Conservation (phyloP, 2,888 invertebrate species). For the Serrognathus titanus region DNA sequence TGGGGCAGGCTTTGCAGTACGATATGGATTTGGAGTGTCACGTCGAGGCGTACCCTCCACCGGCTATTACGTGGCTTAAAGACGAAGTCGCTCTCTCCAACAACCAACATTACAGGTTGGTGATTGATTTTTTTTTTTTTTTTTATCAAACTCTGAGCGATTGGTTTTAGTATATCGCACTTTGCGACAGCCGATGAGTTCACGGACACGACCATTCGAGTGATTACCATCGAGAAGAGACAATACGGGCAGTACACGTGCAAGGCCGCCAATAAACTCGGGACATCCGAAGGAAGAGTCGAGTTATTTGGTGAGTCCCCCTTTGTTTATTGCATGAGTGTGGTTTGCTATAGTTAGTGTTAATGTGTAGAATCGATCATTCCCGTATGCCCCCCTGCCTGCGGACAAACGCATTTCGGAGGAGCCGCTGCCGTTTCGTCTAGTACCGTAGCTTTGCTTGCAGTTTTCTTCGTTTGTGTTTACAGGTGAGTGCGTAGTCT, state of each 20-base stretch:
- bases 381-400: constrained; percentile 91
- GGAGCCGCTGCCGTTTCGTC: constrained; percentile 55
- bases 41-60: constrained; percentile 91
- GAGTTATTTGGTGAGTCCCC: constrained; percentile 73
- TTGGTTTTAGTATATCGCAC: constrained; percentile 68
- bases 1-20: constrained; percentile 86
- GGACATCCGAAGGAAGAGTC: constrained; percentile 73
- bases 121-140: constrained; percentile 29
- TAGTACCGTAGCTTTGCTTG: constrained; percentile 46
- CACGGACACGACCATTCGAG: constrained; percentile 83
- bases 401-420: constrained; percentile 66
- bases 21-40: constrained; percentile 94
- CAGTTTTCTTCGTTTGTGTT: constrained; percentile 7
- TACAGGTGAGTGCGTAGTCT: constrained; percentile 9
- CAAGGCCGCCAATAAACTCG: constrained; percentile 85
- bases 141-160: neutral
- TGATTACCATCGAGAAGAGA: constrained; percentile 86
- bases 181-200: constrained; percentile 91
- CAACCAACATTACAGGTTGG: constrained; percentile 86
- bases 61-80: constrained; percentile 88
- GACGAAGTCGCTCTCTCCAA: constrained; percentile 78
- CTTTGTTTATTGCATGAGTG: constrained; percentile 1
- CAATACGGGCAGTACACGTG: constrained; percentile 85
- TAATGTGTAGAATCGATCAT: constrained; percentile 76
- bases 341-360: neutral